Evolutionary conservation across 2,888 invertebrate genomes (phyloP), one percentile per base, ranked within the genome.

Genomic region (Drosophila nigritarsus): DNA sequence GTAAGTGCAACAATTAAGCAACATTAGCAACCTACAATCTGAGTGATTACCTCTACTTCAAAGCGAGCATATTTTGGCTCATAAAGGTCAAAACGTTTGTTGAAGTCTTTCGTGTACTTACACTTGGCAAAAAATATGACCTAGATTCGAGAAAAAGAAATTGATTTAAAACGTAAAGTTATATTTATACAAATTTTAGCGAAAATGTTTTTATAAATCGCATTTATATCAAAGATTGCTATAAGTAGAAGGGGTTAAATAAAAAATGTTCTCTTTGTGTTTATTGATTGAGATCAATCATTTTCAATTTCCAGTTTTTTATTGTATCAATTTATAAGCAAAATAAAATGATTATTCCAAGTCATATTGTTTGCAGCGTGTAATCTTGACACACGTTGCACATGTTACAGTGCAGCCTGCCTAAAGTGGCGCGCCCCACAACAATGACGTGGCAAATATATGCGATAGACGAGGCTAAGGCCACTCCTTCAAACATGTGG

Each of bases 1-100:
- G 78, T 78, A 75, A 78, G 78, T 75, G 65, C 70, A 66, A 53
- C 65, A 77, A 73, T 77, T 77, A 69, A 63, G 32, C 55, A 32
- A 36, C 40, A 54, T 58, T 51, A 18, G 49, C 61, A 65, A 61
- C 70, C 60, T 29, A 53, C 27, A 69, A 49, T 20, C 20, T 20
- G 24, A 34, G n/a, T 13, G 11, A 24, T 50, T 34, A 45, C 15
- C 56, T 29, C 30, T 40, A 45, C 42, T 60, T 27, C n/a, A 32
- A 36, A 40, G 59, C 63, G 49, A 20, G 20, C 51, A n/a, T 2
- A 34, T 50, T 50, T 38, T 18, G 1, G 36, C 18, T n/a, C 24
- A 13, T 24, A 77, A 77, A 77, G 77, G 74, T 76, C 50, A 67
- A 36, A 56, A 29, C 63, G 27, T 24, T 42, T 29, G 20, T 49